phyloP scores from a whole-genome alignment of 1,140 invertebrate species.

The Saccostrea echinata region DNA sequence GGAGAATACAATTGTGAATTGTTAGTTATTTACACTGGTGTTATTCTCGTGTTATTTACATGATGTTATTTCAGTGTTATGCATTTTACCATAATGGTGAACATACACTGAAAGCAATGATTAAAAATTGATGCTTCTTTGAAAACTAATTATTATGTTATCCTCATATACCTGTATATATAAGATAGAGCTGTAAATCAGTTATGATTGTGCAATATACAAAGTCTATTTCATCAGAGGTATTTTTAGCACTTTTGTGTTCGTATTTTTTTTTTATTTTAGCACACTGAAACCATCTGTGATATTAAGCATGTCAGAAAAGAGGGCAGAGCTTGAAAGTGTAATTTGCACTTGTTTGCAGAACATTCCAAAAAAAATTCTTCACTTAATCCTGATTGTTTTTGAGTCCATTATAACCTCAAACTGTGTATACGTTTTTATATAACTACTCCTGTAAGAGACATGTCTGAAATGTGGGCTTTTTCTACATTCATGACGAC shows the following conservation, averaged over 20 bases:
- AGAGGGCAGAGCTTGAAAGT: not conserved
- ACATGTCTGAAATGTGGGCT: slow-evolving; percentile 3
- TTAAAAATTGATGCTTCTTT: not conserved
- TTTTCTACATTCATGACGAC: slow-evolving; percentile 29
- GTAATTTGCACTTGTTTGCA: not conserved
- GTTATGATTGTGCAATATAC: slow-evolving; percentile 29
- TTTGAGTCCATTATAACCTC: not conserved
- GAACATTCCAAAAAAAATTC: slow-evolving; percentile 1
- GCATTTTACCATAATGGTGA: not conserved
- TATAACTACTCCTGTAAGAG: not conserved
- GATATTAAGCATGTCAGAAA: not conserved
- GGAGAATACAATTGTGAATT: not conserved
- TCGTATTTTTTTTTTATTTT: not conserved
- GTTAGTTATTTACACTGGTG: not conserved
- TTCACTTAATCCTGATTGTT: not conserved
- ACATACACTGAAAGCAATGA: not conserved
- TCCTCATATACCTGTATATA: not conserved
- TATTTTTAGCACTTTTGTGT: slow-evolving; percentile 31
- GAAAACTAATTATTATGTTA: not conserved
- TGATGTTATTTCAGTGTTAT: slow-evolving; percentile 9
- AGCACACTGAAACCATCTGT: slow-evolving; percentile 10
- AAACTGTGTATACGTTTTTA: not conserved
- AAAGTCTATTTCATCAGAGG: slow-evolving; percentile 28
- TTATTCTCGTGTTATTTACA: slow-evolving; percentile 7
- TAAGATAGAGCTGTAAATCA: not conserved